Evolutionary conservation across 1,140 invertebrate species (phyloP).

Genomic region (Drosophila fuyamai): DNA sequence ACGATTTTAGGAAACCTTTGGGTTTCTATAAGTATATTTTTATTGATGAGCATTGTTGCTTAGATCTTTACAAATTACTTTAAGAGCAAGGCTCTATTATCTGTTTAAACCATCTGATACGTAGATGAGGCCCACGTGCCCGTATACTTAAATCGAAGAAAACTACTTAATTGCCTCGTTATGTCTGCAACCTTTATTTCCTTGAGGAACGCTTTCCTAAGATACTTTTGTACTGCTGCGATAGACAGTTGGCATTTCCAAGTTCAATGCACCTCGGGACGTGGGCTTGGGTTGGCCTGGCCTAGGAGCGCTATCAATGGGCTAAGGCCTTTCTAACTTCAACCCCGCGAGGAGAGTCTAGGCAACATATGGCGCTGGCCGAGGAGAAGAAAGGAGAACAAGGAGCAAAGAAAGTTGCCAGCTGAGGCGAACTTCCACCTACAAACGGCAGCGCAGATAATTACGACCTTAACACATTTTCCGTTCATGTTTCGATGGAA

Average conservation of each 20-base stretch:
- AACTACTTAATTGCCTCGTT: slow-evolving; percentile 35
- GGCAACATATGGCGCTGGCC: slow-evolving; percentile 57
- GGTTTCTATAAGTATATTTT: background rate
- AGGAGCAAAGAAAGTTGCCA: slow-evolving; percentile 70
- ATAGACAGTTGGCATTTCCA: slow-evolving; percentile 21
- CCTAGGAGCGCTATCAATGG: slow-evolving; percentile 50
- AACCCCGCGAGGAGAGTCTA: slow-evolving; percentile 51
- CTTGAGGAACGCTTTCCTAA: slow-evolving; percentile 10
- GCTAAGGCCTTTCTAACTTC: slow-evolving; percentile 35
- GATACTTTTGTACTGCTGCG: slow-evolving; percentile 4
- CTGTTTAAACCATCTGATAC: background rate
- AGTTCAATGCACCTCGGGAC: slow-evolving; percentile 69
- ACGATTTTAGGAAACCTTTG: background rate
- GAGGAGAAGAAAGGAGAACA: slow-evolving; percentile 28
- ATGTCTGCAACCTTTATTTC: slow-evolving; percentile 15
- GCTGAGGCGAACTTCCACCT: slow-evolving; percentile 58
- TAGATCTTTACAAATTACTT: background rate
- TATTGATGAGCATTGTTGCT: background rate
- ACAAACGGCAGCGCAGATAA: slow-evolving; percentile 60
- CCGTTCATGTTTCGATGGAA: slow-evolving; percentile 37
- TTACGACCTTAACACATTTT: slow-evolving; percentile 73
- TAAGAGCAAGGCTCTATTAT: too few relatives aligned
- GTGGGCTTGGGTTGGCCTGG: slow-evolving; percentile 12
- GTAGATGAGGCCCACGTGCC: slow-evolving; percentile 18
- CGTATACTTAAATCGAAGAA: slow-evolving; percentile 8